Base-by-base conservation (phyloP, 1,140 invertebrate genomes). In the Polypedilum vanderplanki region DNA sequence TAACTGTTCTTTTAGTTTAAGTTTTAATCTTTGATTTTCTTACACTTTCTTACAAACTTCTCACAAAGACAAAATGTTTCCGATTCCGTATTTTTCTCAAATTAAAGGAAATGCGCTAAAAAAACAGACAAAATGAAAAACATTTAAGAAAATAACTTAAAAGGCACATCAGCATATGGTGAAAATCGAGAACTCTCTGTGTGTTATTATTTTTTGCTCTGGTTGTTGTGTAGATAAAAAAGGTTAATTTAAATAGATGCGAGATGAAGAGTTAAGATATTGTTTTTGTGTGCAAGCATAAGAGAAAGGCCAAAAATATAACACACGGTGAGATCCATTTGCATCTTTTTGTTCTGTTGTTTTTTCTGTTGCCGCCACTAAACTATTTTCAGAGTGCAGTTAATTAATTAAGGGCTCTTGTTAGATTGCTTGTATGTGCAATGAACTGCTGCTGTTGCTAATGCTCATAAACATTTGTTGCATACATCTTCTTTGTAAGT, bases 391-490 rank as follows among this genome's bases (percentile, higher is more conserved):
- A 12, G 8, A 70, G 65, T 17, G 65, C 65, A 33, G 18, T 70
- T 70, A 70, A 70, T 70, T 70, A 70, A 70, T 70, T 70, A 70
- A 70, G 65, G 65, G 65, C 20, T 33, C 65, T 70, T 70, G 65
- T 70, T 70, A 70, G 65, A 20, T 70, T n/a, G n/a, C n/a, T n/a
- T 33, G 24, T 33, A 33, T 33, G 65, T 20, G 17, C 20, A 33
- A 33, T 33, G 24, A 33, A 33, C 24, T 33, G 24, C 24, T 33
- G 24, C 24, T 33, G 24, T 33, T 33, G 24, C 20, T 70, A 4
- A 8, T n/a, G 12, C 46, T 57, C 46, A 57, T 57, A 12, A 57
- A 57, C 46, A 57, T 70, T 70, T 70, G 65, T 70, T 70, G 65
- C 20, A 20, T 2, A 20, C 18, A 70, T 20, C 20, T 18, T 70